A percentile compares a stretch with the other conserved stretches of the same genome.
Conservation (phyloP, 2,113 vertebrate species). For the Malaclemys terrapin region DNA sequence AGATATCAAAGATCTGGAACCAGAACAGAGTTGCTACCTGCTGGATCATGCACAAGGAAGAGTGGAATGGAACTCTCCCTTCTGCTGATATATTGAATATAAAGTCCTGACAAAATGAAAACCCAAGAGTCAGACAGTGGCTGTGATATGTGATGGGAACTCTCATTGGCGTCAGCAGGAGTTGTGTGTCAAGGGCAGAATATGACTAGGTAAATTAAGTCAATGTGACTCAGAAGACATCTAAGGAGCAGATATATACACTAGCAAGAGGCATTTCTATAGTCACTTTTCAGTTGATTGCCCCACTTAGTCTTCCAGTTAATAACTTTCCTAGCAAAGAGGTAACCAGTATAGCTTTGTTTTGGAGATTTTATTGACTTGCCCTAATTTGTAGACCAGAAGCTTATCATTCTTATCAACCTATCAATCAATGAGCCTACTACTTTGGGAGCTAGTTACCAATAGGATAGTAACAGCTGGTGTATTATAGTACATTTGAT, state of each 20-base stretch:
- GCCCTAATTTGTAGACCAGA: background rate
- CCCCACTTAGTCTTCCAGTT: conserved; percentile 30
- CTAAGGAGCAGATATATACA: conserved; percentile 20
- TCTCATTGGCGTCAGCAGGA: conserved; percentile 26
- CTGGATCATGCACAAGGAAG: background rate
- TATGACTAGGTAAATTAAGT: conserved; percentile 65
- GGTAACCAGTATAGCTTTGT: background rate
- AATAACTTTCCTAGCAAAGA: conserved; percentile 22
- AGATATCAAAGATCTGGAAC: background rate
- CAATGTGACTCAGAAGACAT: conserved; percentile 67
- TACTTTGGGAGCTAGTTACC: background rate
- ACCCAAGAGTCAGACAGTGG: background rate
- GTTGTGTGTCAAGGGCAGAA: conserved; percentile 2
- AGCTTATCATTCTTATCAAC: conserved; percentile 8
- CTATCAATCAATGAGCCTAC: background rate
- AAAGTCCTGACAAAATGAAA: background rate
- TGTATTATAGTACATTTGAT: background rate
- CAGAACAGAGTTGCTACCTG: background rate
- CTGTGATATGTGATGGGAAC: conserved; percentile 34
- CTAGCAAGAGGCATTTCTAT: conserved; percentile 53
- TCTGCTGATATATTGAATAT: background rate
- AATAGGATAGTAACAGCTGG: background rate
- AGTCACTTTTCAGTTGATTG: conserved; percentile 14
- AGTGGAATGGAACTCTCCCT: background rate
- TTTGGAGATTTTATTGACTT: conserved; percentile 37